A percentile compares a stretch with the other conserved stretches of the same genome.
phyloP scores from a whole-genome alignment of 1,140 invertebrate genomes.

The Paraescarpia echinospica region DNA sequence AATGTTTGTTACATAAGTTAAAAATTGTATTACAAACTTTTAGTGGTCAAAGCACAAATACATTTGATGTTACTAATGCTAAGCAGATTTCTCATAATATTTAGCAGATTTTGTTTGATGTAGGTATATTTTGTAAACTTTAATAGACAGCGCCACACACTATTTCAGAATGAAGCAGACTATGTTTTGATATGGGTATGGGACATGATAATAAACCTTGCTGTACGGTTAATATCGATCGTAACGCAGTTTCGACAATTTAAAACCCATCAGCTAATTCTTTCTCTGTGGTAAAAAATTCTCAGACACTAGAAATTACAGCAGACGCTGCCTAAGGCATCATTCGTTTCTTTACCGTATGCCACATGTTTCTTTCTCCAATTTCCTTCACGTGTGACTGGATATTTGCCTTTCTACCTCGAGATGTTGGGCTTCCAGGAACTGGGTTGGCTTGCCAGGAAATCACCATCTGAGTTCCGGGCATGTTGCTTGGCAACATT shows the following conservation, averaged over 20 bases:
- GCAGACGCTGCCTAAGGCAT: not conserved
- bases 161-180: too few species aligned
- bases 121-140: too few species aligned
- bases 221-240: too few species aligned
- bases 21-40: too few species aligned
- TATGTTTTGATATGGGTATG: too few species aligned
- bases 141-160: too few species aligned
- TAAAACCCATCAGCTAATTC: not conserved
- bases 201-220: too few species aligned
- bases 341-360: not conserved
- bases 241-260: not conserved
- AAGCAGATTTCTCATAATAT: too few species aligned
- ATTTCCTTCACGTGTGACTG: not conserved
- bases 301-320: not conserved
- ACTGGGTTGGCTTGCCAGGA: not conserved
- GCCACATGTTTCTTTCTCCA: not conserved
- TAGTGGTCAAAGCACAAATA: too few species aligned
- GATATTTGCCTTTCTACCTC: conserved; percentile 20
- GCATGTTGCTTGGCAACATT: not conserved
- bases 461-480: not conserved
- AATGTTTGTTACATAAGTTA: too few species aligned
- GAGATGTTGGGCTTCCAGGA: not conserved
- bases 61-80: too few species aligned
- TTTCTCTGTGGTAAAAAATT: not conserved
- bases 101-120: too few species aligned